A percentile compares a stretch with the other conserved stretches of the same genome.
phyloP scores from a whole-genome alignment of 1,140 invertebrate genomes.

The Chironomus striatipennis region DNA sequence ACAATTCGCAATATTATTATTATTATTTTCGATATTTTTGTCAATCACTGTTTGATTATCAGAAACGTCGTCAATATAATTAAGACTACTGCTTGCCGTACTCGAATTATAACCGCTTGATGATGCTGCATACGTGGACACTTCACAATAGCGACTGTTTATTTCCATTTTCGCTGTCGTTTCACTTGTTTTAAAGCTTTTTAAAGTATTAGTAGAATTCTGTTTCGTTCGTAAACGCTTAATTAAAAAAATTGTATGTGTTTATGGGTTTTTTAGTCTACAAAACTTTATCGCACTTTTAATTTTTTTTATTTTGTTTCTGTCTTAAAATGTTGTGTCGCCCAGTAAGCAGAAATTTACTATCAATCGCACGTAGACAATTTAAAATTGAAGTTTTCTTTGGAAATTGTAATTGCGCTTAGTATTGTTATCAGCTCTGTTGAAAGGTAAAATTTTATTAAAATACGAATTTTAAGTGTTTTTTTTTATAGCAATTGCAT shows the following conservation, averaged over 20 bases:
- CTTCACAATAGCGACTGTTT: slow-evolving; percentile 17
- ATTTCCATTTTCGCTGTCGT: slow-evolving; percentile 8
- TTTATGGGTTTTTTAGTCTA: neutral
- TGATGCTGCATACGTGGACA: slow-evolving; percentile 15
- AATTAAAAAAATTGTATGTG: slow-evolving; percentile 20
- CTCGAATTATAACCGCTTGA: slow-evolving; percentile 15
- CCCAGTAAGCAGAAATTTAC: neutral
- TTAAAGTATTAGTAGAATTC: neutral
- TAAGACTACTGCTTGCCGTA: slow-evolving; percentile 6
- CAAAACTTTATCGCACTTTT: neutral
- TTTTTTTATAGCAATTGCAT: too few species aligned
- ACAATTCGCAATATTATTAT: neutral
- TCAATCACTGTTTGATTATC: slow-evolving; percentile 8
- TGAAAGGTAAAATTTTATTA: too few species aligned
- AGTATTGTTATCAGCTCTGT: too few species aligned
- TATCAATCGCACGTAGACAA: neutral
- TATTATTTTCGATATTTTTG: neutral
- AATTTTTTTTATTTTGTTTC: neutral
- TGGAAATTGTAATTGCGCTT: neutral
- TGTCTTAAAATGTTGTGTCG: neutral
- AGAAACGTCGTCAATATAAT: neutral
- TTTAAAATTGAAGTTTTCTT: neutral
- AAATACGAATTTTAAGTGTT: too few species aligned
- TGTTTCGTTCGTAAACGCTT: neutral
- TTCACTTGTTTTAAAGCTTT: neutral